Evolutionary conservation across 2,113 vertebrate species (phyloP), one percentile per base, ranked within the genome.

Genomic region (Periophthalmodon schlosseri): DNA sequence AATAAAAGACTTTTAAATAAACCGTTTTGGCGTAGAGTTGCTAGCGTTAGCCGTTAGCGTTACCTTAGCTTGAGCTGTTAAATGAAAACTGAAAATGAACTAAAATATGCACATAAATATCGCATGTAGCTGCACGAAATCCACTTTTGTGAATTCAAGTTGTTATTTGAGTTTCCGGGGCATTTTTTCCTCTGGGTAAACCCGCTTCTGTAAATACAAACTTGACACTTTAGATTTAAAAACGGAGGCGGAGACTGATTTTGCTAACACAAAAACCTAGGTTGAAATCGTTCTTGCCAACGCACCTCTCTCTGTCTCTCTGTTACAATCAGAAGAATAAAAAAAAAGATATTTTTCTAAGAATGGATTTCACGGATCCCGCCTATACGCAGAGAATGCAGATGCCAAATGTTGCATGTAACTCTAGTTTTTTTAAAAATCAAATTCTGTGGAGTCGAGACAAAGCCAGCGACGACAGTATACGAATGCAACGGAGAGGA

Each of bases 361-460:
- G 87, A 83, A 80, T 46, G 76, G 77, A 84, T 83, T 79, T 78
- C 63, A 85, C 39, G 39, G 87, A 88, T 44, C 77, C 87, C 80
- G 72, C 69, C 57, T 60, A 84, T 69, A 65, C 34, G 72, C 70
- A 79, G 84, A 86, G 86, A 87, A 77, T 86, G 21, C 63, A 90
- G 83, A 94, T 93, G 91, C 92, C 93, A 94, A 93, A 93, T 90
- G 88, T 87, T 93, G 93, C 91, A 93, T 93, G 93, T 88, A 88
- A 88, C 88, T 92, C 85, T 92, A 90, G 91, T 92, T 91, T 92
- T 28, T 93, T 86, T 91, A 82, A 86, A 75, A 90, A 80, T 79
- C 21, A 23, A 91, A 86, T 83, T 54, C 23, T 15, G 69, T 84
- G 79, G 76, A 10, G n/a, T 24, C 12, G 23, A 58, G 68, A 76